A percentile compares a stretch with the other conserved stretches of the same genome.
Conservation (phyloP, 2,113 vertebrate genomes). For the Limnothrissa miodon region DNA sequence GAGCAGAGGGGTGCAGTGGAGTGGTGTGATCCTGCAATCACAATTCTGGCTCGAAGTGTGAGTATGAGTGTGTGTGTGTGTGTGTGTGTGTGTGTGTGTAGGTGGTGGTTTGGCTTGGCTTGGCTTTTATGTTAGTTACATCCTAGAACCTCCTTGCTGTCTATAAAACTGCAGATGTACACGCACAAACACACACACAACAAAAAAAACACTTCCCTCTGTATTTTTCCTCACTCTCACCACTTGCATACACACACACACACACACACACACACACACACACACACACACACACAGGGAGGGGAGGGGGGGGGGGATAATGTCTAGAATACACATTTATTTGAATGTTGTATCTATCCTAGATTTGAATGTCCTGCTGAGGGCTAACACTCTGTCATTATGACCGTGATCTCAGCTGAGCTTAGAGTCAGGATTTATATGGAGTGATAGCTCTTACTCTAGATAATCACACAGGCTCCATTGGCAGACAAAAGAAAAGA, state of each 20-base stretch:
- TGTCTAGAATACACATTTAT: background rate
- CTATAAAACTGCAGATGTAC: too few species aligned
- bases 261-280: background rate
- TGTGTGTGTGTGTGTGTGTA: too few species aligned
- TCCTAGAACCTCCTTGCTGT: too few species aligned
- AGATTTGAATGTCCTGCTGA: slow-evolving; percentile 21
- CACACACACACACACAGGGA: background rate
- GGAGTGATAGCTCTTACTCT: background rate
- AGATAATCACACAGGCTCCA: background rate
- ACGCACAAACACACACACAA: too few species aligned
- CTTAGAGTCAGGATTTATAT: background rate
- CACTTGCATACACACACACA: background rate
- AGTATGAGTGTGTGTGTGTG: too few species aligned
- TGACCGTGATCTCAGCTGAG: background rate
- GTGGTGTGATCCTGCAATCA: too few species aligned
- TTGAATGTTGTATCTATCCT: slow-evolving; percentile 15
- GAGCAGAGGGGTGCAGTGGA: too few species aligned
- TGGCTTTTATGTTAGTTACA: too few species aligned
- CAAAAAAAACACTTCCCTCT: too few species aligned
- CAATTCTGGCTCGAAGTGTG: too few species aligned
- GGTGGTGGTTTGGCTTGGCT: too few species aligned
- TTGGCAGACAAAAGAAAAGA: background rate
- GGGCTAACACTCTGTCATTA: slow-evolving; percentile 5
- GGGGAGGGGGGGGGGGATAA: background rate
- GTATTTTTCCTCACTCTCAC: too few species aligned